phyloP scores from a whole-genome alignment of 2,888 invertebrate genomes.

The Operophtera brumata region DNA sequence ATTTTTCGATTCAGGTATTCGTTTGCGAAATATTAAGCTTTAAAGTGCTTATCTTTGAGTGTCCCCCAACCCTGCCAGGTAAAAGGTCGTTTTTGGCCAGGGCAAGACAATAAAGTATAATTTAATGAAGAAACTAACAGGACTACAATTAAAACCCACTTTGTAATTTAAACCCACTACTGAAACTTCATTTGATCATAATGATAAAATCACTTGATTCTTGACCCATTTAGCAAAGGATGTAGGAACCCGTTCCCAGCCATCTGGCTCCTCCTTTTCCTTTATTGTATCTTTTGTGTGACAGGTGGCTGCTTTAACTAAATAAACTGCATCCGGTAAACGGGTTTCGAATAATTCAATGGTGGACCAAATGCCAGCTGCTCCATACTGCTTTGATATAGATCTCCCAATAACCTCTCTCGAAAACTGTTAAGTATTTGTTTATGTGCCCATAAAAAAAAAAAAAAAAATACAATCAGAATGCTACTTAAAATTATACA shows the following conservation, averaged over 20 bases:
- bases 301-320: conserved; percentile 53
- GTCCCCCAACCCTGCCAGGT: too few relatives aligned
- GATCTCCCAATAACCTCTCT: background rate
- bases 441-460: background rate
- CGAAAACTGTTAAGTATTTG: background rate
- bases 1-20: too few relatives aligned
- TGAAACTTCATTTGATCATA: too few relatives aligned
- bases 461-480: background rate
- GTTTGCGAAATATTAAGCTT: too few relatives aligned
- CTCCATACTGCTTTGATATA: conserved; percentile 8
- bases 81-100: too few relatives aligned
- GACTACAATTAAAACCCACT: too few relatives aligned
- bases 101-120: too few relatives aligned
- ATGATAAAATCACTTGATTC: background rate
- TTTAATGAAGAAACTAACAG: too few relatives aligned
- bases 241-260: conserved; percentile 18
- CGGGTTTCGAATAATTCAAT: conserved; percentile 48
- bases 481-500: background rate
- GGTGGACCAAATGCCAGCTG: conserved; percentile 35
- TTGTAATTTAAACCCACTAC: too few relatives aligned
- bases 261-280: conserved; percentile 27
- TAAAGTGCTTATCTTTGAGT: too few relatives aligned
- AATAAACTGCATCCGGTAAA: conserved; percentile 58
- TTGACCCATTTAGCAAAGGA: conserved; percentile 23
- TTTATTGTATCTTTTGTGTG: conserved; percentile 44